These are phyloP conservation scores for Paratilapia polleni DNA, from an alignment of 2,113 vertebrate species.

Conservation along the genomic window DNA sequence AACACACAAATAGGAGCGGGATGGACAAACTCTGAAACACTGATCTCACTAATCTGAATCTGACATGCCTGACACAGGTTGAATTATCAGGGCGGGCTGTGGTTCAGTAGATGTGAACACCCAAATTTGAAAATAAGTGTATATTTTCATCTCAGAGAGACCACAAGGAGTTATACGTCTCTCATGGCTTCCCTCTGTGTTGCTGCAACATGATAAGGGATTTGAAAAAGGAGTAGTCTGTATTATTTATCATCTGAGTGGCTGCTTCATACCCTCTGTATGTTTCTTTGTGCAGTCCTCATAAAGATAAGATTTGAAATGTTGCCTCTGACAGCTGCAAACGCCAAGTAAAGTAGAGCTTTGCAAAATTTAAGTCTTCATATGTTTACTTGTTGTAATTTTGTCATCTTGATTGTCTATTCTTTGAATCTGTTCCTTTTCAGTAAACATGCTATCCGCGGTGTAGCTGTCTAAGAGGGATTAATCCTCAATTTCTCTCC, in stretches of 20 bases:
- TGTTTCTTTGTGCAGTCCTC: not conserved
- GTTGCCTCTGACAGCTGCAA: not conserved
- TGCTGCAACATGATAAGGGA: not conserved
- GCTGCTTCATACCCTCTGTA: not conserved
- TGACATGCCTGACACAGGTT: conserved; percentile 18
- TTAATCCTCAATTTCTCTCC: not conserved
- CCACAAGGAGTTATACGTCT: conserved; percentile 18
- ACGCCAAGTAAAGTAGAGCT: not conserved
- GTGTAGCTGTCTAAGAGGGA: not conserved
- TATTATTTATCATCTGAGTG: not conserved
- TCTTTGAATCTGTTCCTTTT: not conserved
- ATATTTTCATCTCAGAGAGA: conserved; percentile 3
- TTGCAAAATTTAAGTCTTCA: not conserved
- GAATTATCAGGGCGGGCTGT: not conserved
- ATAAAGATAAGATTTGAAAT: conserved; percentile 25
- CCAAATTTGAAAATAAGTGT: conserved; percentile 20
- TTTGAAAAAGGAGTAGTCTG: conserved; percentile 19
- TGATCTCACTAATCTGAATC: too few species aligned
- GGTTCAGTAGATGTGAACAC: conserved; percentile 10
- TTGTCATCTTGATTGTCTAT: not conserved
- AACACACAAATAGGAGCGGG: conserved; percentile 14
- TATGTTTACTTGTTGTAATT: not conserved
- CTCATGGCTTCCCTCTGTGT: not conserved
- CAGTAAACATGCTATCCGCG: not conserved
- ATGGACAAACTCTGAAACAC: not conserved